A percentile compares a stretch with the other conserved stretches of the same genome.
Conservation (phyloP, 2,113 vertebrate species). For the Ceyx cyanopectus region DNA sequence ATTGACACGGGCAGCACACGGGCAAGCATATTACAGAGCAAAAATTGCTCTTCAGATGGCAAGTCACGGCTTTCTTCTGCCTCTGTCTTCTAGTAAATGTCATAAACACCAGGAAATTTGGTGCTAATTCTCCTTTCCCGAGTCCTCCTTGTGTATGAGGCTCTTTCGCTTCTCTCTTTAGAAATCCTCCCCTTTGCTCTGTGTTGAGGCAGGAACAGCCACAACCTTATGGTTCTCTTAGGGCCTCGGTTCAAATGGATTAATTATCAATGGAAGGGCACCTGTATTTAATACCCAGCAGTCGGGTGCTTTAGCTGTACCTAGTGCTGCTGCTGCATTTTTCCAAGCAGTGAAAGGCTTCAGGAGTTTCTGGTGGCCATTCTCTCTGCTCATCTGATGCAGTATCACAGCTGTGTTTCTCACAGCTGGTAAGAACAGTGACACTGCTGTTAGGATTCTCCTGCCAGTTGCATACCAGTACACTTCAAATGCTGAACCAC, state of each 20-base stretch:
- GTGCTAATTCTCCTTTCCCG: not conserved
- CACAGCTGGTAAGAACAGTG: not conserved
- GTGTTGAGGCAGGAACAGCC: not conserved
- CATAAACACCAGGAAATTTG: slow-evolving; percentile 46
- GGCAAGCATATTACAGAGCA: not conserved
- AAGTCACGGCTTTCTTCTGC: not conserved
- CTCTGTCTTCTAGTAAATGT: not conserved
- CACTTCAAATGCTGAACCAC: not conserved
- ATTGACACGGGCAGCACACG: not conserved
- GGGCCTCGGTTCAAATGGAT: not conserved
- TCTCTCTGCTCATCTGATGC: not conserved
- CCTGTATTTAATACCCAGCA: not conserved
- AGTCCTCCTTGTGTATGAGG: not conserved
- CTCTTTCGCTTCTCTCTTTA: not conserved
- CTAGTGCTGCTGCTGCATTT: not conserved
- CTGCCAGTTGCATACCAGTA: not conserved
- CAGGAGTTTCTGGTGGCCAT: not conserved
- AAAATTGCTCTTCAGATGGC: not conserved
- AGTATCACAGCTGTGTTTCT: not conserved
- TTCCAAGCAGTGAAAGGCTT: not conserved
- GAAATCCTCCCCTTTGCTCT: not conserved
- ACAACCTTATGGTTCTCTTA: not conserved
- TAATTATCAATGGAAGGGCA: not conserved
- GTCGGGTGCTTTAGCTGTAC: not conserved
- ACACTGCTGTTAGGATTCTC: not conserved